A percentile compares a stretch with the other conserved stretches of the same genome.
phyloP scores from a whole-genome alignment of 37 sponge, comb jelly and placozoan species.

The Hexactinellida sp. region DNA sequence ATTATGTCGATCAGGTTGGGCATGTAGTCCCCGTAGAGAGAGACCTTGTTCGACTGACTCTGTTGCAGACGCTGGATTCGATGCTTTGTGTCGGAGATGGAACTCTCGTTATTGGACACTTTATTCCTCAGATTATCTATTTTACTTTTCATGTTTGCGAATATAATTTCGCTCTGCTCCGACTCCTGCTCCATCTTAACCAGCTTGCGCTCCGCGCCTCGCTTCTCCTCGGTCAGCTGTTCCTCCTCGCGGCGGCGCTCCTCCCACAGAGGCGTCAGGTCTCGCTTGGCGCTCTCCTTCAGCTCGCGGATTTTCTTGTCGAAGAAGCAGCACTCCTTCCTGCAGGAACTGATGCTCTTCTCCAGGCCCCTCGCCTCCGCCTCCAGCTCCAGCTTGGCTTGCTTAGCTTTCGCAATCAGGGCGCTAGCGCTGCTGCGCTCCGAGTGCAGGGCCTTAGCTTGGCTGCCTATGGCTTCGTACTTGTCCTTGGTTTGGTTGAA shows the following conservation, averaged over 20 bases:
- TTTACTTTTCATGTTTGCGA: neutral
- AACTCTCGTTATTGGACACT: neutral
- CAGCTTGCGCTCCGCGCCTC: constrained; percentile 10
- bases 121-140: neutral
- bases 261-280: neutral
- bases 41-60: constrained; percentile 27
- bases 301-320: constrained; percentile 21
- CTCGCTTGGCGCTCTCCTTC: neutral
- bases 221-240: neutral
- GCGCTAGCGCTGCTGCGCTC: neutral
- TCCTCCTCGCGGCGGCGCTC: constrained; percentile 29
- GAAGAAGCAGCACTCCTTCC: constrained; percentile 16
- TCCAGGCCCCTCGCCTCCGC: neutral
- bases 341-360: neutral
- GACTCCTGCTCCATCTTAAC: constrained; percentile 6
- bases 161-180: neutral
- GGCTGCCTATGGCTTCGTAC: constrained; percentile 13
- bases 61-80: constrained; percentile 23
- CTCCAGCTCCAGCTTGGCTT: neutral
- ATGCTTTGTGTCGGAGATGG: constrained; percentile 19
- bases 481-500: constrained; percentile 20
- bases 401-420: neutral
- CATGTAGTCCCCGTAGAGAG: constrained; percentile 42
- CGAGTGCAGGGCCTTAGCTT: constrained; percentile 14
- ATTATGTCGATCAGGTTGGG: constrained; percentile 24